phyloP scores from a whole-genome alignment of 2,888 invertebrate genomes.

The Pantelozetes paolii region DNA sequence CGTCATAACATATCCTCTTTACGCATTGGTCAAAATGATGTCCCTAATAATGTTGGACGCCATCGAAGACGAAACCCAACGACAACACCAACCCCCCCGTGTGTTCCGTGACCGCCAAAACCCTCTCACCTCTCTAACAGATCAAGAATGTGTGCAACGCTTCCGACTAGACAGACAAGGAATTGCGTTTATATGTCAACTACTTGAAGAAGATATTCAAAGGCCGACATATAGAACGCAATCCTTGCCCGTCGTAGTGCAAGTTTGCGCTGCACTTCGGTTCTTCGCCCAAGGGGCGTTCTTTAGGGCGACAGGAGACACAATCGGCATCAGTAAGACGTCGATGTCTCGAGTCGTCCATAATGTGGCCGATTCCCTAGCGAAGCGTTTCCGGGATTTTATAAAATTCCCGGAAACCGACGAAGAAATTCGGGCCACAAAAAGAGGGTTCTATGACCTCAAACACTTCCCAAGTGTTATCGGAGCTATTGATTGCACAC shows the following conservation, averaged over 20 bases:
- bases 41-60: no score
- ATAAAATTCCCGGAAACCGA: conserved; percentile 10
- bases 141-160: neutral
- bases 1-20: no score
- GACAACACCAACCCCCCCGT: neutral
- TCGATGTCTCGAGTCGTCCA: neutral
- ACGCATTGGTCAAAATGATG: no score
- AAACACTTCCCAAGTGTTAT: neutral
- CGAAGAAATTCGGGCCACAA: neutral
- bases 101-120: neutral
- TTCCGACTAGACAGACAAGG: neutral
- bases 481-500: conserved; percentile 39
- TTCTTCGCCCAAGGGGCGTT: conserved; percentile 15
- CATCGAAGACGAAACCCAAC: no score
- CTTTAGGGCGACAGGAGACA: conserved; percentile 14
- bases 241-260: neutral
- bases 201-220: neutral
- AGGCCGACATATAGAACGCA: neutral
- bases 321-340: neutral
- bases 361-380: neutral
- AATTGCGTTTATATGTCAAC: neutral
- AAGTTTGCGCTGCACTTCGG: neutral
- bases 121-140: neutral
- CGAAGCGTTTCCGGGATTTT: neutral
- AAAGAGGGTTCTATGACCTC: neutral